phyloP scores from a whole-genome alignment of 2,888 invertebrate species.

The Drosophila testacea region DNA sequence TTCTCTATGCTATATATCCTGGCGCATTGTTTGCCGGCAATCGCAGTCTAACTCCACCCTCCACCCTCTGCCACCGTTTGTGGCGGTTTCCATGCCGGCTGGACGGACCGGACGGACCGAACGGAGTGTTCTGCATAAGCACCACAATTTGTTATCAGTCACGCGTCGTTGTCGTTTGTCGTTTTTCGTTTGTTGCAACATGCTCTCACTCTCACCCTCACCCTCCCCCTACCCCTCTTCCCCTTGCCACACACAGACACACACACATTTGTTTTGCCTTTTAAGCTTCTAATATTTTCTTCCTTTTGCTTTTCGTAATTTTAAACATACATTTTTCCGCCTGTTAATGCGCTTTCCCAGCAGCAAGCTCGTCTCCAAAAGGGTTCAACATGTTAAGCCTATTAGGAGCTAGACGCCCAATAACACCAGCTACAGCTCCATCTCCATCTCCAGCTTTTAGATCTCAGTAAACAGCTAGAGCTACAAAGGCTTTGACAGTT shows the following conservation, averaged over 20 bases:
- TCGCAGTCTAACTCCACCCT: neutral
- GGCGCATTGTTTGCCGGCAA: constrained; percentile 25
- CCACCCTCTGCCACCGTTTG: constrained; percentile 1
- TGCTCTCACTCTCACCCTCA: neutral
- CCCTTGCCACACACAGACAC: neutral
- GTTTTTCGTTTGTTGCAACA: constrained; percentile 44
- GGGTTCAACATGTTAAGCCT: constrained; percentile 48
- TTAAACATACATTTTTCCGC: constrained; percentile 23
- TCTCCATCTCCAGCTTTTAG: neutral
- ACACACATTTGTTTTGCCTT: constrained; percentile 15
- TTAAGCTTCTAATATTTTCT: constrained; percentile 38
- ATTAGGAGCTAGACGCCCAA: constrained; percentile 36
- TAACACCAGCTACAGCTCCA: constrained; percentile 1
- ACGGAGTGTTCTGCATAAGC: constrained; percentile 37
- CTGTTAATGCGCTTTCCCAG: constrained; percentile 48
- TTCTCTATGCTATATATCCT: constrained; percentile 36
- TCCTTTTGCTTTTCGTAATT: constrained; percentile 11
- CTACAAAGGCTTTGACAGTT: constrained; percentile 21
- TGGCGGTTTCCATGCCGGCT: constrained; percentile 52
- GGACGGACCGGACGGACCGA: neutral
- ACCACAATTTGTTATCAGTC: constrained; percentile 68
- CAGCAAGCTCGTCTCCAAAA: constrained; percentile 5
- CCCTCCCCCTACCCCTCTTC: neutral
- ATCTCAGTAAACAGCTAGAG: neutral
- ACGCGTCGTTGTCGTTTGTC: constrained; percentile 50